These are phyloP conservation scores for Dryas iulia DNA, from an alignment of 1,140 invertebrate species.

Conservation along the genomic window DNA sequence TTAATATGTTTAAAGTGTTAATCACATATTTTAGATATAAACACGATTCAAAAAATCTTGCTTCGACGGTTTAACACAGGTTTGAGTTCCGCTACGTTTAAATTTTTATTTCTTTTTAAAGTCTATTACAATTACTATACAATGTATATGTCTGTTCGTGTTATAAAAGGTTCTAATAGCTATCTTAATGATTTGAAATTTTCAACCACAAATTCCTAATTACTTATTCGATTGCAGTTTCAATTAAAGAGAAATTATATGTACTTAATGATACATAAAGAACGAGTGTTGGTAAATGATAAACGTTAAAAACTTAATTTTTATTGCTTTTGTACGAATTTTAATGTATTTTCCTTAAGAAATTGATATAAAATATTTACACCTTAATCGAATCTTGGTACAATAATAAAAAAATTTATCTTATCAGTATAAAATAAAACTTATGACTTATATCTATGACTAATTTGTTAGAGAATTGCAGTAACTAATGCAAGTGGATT, in stretches of 20 bases:
- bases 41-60: no score
- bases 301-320: background rate
- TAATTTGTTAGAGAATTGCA: background rate
- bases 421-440: background rate
- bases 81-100: no score
- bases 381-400: background rate
- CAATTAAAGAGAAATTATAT: background rate
- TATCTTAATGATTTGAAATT: background rate
- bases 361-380: no score
- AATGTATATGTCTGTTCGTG: no score
- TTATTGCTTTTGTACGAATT: no score
- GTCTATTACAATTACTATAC: no score
- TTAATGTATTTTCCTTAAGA: no score
- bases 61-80: no score
- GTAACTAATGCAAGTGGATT: background rate
- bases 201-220: background rate
- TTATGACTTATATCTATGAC: background rate
- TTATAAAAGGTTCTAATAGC: background rate
- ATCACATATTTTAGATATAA: no score
- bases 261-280: background rate
- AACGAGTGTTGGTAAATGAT: background rate
- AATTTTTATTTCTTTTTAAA: no score
- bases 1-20: no score
- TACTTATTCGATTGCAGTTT: background rate
- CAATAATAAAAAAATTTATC: background rate